These are phyloP conservation scores for Catocala nupta DNA, from an alignment of 2,888 invertebrate genomes.

Conservation along the genomic window DNA sequence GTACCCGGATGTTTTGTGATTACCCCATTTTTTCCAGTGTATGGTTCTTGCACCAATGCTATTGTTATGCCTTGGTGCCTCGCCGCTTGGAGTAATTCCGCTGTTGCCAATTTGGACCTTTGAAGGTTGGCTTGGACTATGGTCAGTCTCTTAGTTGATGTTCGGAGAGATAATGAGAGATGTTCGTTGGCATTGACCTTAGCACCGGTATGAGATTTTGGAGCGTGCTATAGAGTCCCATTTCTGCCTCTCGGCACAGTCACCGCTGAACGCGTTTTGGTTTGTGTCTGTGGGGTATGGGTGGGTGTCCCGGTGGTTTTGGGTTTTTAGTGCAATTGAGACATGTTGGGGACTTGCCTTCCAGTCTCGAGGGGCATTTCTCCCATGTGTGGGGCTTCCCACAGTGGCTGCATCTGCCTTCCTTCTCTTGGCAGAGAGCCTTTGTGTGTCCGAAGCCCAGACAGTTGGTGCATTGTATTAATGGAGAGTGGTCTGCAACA, in stretches of 20 bases:
- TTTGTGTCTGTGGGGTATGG: too few relatives aligned
- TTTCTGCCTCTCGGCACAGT: slow-evolving; percentile 24
- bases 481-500: too few relatives aligned
- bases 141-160: neutral
- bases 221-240: too few relatives aligned
- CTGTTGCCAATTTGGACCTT: too few relatives aligned
- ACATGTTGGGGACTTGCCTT: neutral
- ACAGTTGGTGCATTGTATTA: slow-evolving; percentile 31
- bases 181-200: neutral
- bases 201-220: too few relatives aligned
- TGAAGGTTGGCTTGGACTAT: slow-evolving; percentile 39
- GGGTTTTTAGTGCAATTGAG: slow-evolving; percentile 12
- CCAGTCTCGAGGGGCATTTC: slow-evolving; percentile 16
- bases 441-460: slow-evolving; percentile 50
- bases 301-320: too few relatives aligned
- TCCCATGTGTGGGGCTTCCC: slow-evolving; percentile 16
- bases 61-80: slow-evolving; percentile 7
- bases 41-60: neutral
- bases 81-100: slow-evolving; percentile 29
- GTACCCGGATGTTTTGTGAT: slow-evolving; percentile 34
- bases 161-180: neutral
- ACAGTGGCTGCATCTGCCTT: slow-evolving; percentile 8
- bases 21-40: slow-evolving; percentile 9
- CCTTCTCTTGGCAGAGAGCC: slow-evolving; percentile 28
- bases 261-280: slow-evolving; percentile 15